Conservation (phyloP, 2,113 vertebrate species). For the Clinocottus analis region DNA sequence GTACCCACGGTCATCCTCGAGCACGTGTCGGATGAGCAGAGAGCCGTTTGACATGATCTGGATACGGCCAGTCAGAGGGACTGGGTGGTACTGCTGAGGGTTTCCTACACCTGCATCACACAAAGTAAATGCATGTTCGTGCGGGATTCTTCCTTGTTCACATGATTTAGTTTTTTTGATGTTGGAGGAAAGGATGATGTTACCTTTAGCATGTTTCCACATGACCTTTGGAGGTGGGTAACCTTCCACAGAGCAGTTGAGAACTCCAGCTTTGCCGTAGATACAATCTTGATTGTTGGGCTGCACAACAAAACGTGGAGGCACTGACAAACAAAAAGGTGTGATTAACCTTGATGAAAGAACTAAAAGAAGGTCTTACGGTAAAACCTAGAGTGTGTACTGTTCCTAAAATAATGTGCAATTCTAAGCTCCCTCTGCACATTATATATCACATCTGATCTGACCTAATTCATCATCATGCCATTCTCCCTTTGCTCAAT, state of each 20-base stretch:
- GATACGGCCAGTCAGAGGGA: constrained; percentile 95
- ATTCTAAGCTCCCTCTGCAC: constrained; percentile 6
- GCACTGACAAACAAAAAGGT: constrained; percentile 84
- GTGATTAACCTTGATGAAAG: constrained; percentile 2
- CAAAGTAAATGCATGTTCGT: constrained; percentile 4
- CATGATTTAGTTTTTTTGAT: background rate
- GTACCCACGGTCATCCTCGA: constrained; percentile 97
- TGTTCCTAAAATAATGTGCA: constrained; percentile 23
- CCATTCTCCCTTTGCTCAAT: background rate
- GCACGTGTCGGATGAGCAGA: constrained; percentile 94
- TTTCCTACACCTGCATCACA: constrained; percentile 89
- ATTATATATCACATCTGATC: constrained; percentile 16
- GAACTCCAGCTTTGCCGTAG: constrained; percentile 95
- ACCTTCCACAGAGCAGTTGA: constrained; percentile 97
- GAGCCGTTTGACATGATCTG: constrained; percentile 98
- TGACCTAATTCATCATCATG: constrained; percentile 29
- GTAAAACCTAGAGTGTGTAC: constrained; percentile 3
- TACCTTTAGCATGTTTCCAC: constrained; percentile 99
- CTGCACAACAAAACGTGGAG: constrained; percentile 96
- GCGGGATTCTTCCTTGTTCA: background rate
- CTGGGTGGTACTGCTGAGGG: constrained; percentile 97
- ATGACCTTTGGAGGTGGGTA: constrained; percentile 98
- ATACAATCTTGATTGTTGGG: constrained; percentile 99
- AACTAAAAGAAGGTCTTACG: background rate
- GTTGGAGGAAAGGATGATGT: background rate